phyloP scores from a whole-genome alignment of 2,888 invertebrate genomes.

The Lissonota sp. region DNA sequence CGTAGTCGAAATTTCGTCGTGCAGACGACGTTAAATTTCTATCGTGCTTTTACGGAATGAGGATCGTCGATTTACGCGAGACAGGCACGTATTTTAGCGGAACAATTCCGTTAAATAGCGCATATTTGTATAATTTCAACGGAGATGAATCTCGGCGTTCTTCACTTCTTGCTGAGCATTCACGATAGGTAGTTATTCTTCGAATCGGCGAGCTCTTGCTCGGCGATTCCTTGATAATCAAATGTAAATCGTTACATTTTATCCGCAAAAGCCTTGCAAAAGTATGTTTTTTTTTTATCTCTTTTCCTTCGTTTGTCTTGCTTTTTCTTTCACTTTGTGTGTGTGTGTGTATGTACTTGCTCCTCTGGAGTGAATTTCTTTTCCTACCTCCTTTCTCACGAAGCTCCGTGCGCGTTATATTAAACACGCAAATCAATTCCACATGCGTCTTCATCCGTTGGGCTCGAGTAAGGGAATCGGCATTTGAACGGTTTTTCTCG shows the following conservation, averaged over 20 bases:
- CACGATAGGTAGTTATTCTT: too few species aligned
- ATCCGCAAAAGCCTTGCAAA: too few species aligned
- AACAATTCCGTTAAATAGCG: constrained; percentile 22
- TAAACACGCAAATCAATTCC: constrained; percentile 56
- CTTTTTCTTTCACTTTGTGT: neutral
- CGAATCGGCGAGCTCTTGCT: too few species aligned
- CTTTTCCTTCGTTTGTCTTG: constrained; percentile 4
- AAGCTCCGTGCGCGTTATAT: constrained; percentile 39
- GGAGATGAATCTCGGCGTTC: constrained; percentile 28
- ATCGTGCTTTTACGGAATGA: constrained; percentile 1
- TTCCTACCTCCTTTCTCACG: constrained; percentile 57
- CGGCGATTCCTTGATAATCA: too few species aligned
- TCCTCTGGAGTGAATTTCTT: neutral
- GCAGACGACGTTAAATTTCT: neutral
- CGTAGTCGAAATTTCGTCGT: constrained; percentile 18
- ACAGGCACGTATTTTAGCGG: constrained; percentile 48
- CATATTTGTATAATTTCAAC: constrained; percentile 7
- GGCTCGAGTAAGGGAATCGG: constrained; percentile 79
- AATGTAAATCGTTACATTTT: too few species aligned
- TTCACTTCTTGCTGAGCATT: constrained; percentile 10
- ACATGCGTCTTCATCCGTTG: constrained; percentile 78
- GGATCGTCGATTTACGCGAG: constrained; percentile 46
- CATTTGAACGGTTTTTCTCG: constrained; percentile 73
- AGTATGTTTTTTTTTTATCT: constrained; percentile 30
- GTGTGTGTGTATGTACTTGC: neutral